Conservation (phyloP, 2,113 vertebrate species). For the Aleadryas rufinucha region DNA sequence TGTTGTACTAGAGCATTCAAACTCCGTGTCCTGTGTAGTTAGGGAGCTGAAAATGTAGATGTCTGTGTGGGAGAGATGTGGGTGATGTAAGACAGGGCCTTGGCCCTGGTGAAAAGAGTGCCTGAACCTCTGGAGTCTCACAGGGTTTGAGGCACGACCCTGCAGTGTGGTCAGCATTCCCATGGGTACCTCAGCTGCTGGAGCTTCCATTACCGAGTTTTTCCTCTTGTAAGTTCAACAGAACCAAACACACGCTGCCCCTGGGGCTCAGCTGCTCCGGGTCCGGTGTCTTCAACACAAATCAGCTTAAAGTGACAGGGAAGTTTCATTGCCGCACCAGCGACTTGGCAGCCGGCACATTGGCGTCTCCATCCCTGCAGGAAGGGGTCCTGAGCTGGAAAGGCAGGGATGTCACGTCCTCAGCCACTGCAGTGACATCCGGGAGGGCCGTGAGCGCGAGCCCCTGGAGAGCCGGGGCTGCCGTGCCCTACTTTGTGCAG, state of each 20-base stretch:
- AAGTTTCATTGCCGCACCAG: not conserved
- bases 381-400: not conserved
- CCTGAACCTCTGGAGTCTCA: not conserved
- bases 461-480: not conserved
- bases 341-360: not conserved
- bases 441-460: accelerated
- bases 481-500: not conserved
- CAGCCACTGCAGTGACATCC: not conserved
- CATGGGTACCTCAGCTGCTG: not conserved
- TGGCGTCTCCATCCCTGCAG: not conserved
- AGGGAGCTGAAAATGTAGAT: not conserved
- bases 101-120: not conserved
- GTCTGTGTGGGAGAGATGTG: not conserved
- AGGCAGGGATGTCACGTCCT: not conserved
- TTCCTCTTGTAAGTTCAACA: not conserved
- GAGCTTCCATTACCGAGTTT: not conserved
- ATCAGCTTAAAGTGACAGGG: not conserved
- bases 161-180: not conserved
- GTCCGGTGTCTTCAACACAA: not conserved
- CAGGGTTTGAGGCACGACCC: not conserved
- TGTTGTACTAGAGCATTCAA: not conserved
- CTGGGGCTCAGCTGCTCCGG: not conserved
- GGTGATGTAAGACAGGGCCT: not conserved
- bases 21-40: accelerated
- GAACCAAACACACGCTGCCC: not conserved